Percentiles rank a stretch among this genome's conserved stretches.
Conservation (phyloP, 2,888 invertebrate species). For the Parnassius glacialis region DNA sequence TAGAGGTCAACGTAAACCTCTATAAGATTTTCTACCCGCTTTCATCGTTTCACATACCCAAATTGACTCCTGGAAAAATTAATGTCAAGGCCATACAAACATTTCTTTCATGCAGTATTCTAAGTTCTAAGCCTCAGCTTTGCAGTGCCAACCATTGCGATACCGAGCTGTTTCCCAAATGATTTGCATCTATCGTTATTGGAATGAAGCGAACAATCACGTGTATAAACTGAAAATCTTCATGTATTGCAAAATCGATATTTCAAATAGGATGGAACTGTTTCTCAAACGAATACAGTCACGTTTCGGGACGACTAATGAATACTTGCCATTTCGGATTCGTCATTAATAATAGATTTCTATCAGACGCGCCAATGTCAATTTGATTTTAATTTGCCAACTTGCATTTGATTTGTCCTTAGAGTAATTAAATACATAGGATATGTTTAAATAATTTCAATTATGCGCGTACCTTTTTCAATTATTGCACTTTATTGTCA, state of each 20-base stretch:
- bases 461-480: neutral
- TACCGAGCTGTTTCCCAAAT: too few relatives aligned
- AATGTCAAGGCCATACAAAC: too few relatives aligned
- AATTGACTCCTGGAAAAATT: too few relatives aligned
- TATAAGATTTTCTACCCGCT: too few relatives aligned
- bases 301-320: constrained; percentile 49
- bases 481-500: neutral
- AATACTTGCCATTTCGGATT: constrained; percentile 55
- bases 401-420: constrained; percentile 8
- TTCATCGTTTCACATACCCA: too few relatives aligned
- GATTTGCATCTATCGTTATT: too few relatives aligned
- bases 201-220: too few relatives aligned
- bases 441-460: neutral
- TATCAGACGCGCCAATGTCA: constrained; percentile 22
- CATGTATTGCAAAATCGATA: constrained; percentile 37
- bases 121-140: too few relatives aligned
- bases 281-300: constrained; percentile 42
- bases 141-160: too few relatives aligned
- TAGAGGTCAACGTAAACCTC: too few relatives aligned
- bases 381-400: constrained; percentile 24
- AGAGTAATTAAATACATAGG: neutral
- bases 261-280: constrained; percentile 44
- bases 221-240: too few relatives aligned
- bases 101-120: too few relatives aligned
- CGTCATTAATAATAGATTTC: constrained; percentile 42